Conservation (phyloP, 1,140 invertebrate species). For the Drosophila simulans region DNA sequence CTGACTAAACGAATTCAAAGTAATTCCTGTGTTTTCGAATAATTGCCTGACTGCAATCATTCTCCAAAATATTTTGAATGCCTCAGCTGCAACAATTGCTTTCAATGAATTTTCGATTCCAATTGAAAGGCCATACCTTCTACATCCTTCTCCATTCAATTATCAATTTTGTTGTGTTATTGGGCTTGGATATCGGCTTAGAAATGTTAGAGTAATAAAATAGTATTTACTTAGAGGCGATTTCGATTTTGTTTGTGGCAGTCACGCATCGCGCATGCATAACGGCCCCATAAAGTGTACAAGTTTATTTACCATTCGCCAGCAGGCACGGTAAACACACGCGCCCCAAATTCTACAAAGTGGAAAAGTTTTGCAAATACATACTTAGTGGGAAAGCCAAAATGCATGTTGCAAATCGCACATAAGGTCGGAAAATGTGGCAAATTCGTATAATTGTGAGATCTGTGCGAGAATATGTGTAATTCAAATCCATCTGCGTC, state of each 20-base stretch:
- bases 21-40: slow-evolving; percentile 40
- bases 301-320: slow-evolving; percentile 69
- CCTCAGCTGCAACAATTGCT: not conserved
- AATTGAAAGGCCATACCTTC: too few species aligned
- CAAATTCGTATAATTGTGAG: slow-evolving; percentile 39
- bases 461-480: slow-evolving; percentile 3
- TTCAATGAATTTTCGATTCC: not conserved
- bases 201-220: not conserved
- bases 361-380: slow-evolving; percentile 28
- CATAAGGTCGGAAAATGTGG: slow-evolving; percentile 35
- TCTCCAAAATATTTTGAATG: slow-evolving; percentile 24
- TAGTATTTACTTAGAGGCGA: slow-evolving; percentile 23
- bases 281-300: slow-evolving; percentile 58
- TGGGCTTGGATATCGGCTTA: not conserved
- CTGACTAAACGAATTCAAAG: slow-evolving; percentile 40
- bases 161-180: too few species aligned
- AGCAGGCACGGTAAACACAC: slow-evolving; percentile 59
- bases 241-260: slow-evolving; percentile 37
- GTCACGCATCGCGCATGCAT: slow-evolving; percentile 57
- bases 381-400: slow-evolving; percentile 27
- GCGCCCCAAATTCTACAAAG: slow-evolving; percentile 52
- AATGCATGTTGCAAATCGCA: slow-evolving; percentile 43
- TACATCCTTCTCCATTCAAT: too few species aligned
- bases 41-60: slow-evolving; percentile 29
- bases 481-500: slow-evolving; percentile 22